phyloP scores from a whole-genome alignment of 1,140 invertebrate species.

The Drosophila trapezifrons region DNA sequence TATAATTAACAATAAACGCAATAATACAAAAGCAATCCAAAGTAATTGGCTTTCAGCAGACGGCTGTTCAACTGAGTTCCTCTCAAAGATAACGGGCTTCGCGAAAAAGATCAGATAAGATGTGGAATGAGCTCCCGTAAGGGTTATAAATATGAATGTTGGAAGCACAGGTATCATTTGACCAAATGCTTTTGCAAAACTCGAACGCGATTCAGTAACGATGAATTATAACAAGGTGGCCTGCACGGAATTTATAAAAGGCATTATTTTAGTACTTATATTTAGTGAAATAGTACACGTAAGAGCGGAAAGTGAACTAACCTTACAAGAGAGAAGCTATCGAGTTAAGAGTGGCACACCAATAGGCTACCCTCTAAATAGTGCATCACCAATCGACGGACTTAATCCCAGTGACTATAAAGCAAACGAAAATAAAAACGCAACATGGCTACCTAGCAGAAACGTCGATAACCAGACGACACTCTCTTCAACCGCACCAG shows the following conservation, averaged over 20 bases:
- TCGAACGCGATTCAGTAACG: constrained; percentile 20
- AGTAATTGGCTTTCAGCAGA: constrained; percentile 35
- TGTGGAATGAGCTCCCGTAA: constrained; percentile 10
- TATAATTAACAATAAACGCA: constrained; percentile 27
- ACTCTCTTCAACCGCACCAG: not conserved
- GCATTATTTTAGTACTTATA: not conserved
- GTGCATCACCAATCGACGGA: not conserved
- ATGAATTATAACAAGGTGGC: constrained; percentile 3
- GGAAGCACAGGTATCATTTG: constrained; percentile 28
- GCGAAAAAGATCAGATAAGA: constrained; percentile 40
- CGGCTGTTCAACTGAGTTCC: constrained; percentile 31
- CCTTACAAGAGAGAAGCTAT: not conserved
- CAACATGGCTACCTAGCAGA: too few species aligned
- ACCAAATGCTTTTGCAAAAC: constrained; percentile 8
- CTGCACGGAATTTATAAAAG: not conserved
- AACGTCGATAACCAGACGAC: not conserved
- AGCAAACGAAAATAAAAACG: not conserved
- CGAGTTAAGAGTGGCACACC: not conserved
- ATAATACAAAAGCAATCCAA: constrained; percentile 25
- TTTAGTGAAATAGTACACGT: constrained; percentile 1
- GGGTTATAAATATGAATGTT: constrained; percentile 42
- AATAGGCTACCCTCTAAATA: not conserved
- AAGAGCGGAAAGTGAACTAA: not conserved
- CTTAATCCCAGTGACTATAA: not conserved
- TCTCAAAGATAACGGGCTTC: constrained; percentile 37